Evolutionary conservation across 2,113 vertebrate genomes (phyloP), one percentile per base, ranked within the genome.

Genomic region (Archilochus colubris): DNA sequence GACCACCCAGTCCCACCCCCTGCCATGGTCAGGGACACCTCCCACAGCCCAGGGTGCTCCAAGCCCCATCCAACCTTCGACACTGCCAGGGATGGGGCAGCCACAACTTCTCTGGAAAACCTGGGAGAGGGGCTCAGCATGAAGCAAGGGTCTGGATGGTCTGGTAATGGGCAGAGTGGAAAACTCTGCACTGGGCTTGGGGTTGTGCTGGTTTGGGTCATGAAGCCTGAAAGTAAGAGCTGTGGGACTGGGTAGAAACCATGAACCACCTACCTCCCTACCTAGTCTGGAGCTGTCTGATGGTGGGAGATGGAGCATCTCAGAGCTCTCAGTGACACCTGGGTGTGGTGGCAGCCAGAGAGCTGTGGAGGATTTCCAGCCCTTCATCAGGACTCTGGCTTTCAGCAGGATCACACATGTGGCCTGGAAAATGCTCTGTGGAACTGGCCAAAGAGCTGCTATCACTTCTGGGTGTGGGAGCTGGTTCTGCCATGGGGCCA

Each of bases 401-500:
- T 59, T 76, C 93, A 55, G 74, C 7, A 8, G 30, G 43, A 69
- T 89, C 40, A 38, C 59, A 38, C 33, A 38, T 1, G 50, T 9
- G 36, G 48, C 70, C 94, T 55, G 80, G 82, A 67, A 86, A 80
- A 62, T 0, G 28, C 33, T 84, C 31, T 68, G 69, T 28, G 0
- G 10, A 40, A 28, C 61, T 48, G 79, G 46, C 78, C 93, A n/a
- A 64, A 73, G 55, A 69, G 61, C 66, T 1, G 2, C 20, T 54
- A 67, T 25, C 0, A 0, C 30, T 48, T 51, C 68, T 63, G 88
- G 40, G n/a, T 0, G 5, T 7, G 22, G 84, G n/a, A 77, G 53
- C 46, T 27, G n/a, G 17, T 50, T 68, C 61, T n/a, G 55, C 4
- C 0, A 1, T 0, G 3, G 64, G 43, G 16, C 57, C 7, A 1